Conservation (phyloP, 2,797 vertebrate species). For the Syndactyla subalaris region DNA sequence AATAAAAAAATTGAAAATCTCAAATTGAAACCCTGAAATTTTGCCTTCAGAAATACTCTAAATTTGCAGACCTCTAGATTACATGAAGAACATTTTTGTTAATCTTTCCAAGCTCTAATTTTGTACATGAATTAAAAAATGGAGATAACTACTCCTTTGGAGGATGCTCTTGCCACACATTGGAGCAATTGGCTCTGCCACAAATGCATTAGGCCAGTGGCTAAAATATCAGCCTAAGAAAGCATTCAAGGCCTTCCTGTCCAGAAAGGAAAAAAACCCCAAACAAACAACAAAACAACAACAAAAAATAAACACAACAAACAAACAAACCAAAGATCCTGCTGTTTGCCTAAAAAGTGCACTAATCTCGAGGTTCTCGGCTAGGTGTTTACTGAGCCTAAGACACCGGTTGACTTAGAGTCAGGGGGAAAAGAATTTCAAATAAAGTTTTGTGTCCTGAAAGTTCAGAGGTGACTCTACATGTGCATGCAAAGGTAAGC, state of each 20-base stretch:
- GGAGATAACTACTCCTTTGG: not conserved
- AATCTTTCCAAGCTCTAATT: not conserved
- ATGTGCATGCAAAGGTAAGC: rapidly evolving
- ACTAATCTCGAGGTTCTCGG: not conserved
- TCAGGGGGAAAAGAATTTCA: not conserved
- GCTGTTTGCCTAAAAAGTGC: not conserved
- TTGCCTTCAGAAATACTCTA: not conserved
- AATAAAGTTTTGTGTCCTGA: not conserved
- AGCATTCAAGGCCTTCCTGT: not conserved
- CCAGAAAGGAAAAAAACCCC: not conserved
- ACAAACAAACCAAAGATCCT: not conserved
- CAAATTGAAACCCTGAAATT: not conserved
- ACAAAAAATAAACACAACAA: no score
- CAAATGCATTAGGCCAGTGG: not conserved
- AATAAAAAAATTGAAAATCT: not conserved
- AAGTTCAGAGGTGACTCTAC: not conserved
- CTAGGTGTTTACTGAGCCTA: not conserved
- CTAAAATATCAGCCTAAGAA: not conserved
- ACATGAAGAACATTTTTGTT: not conserved
- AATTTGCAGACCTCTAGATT: not conserved
- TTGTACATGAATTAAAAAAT: not conserved
- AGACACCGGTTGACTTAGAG: not conserved
- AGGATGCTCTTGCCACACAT: not conserved
- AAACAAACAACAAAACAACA: no score
- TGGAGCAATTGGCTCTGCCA: not conserved